A percentile compares a stretch with the other conserved stretches of the same genome.
These are phyloP conservation scores for Gryllus bimaculatus DNA, from an alignment of 1,140 invertebrate species.

Conservation along the genomic window DNA sequence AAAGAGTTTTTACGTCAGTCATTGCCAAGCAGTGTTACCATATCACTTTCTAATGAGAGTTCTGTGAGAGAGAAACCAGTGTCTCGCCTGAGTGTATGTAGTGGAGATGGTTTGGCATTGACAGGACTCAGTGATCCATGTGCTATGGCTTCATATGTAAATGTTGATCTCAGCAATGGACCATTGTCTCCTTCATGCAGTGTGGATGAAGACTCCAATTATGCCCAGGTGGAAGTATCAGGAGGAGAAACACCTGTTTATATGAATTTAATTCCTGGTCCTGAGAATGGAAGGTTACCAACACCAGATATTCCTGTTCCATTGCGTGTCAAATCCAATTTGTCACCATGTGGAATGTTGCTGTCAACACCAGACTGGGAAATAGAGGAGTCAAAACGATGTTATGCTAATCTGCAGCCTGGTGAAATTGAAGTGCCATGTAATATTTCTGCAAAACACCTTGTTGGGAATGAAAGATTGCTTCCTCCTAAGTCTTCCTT, in stretches of 20 bases:
- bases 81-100: slow-evolving; percentile 12
- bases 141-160: slow-evolving; percentile 33
- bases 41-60: not conserved
- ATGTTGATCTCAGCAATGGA: slow-evolving; percentile 29
- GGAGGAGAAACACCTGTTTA: slow-evolving; percentile 40
- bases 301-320: not conserved
- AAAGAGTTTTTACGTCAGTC: not conserved
- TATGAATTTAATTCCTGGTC: slow-evolving; percentile 51
- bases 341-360: slow-evolving; percentile 13
- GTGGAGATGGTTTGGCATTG: slow-evolving; percentile 8
- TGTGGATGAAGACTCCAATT: slow-evolving; percentile 32
- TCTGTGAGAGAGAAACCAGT: not conserved
- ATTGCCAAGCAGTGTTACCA: not conserved
- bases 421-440: slow-evolving; percentile 41
- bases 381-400: slow-evolving; percentile 37
- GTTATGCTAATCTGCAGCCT: slow-evolving; percentile 55
- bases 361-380: slow-evolving; percentile 17
- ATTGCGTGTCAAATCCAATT: slow-evolving; percentile 9
- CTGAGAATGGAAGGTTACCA: slow-evolving; percentile 27
- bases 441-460: slow-evolving; percentile 11
- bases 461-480: slow-evolving; percentile 6
- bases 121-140: not conserved
- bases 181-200: slow-evolving; percentile 33
- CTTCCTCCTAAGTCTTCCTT: not conserved
- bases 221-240: slow-evolving; percentile 41